These are phyloP conservation scores for Lacanobia wlatinum DNA, from an alignment of 2,888 invertebrate species.

Conservation along the genomic window DNA sequence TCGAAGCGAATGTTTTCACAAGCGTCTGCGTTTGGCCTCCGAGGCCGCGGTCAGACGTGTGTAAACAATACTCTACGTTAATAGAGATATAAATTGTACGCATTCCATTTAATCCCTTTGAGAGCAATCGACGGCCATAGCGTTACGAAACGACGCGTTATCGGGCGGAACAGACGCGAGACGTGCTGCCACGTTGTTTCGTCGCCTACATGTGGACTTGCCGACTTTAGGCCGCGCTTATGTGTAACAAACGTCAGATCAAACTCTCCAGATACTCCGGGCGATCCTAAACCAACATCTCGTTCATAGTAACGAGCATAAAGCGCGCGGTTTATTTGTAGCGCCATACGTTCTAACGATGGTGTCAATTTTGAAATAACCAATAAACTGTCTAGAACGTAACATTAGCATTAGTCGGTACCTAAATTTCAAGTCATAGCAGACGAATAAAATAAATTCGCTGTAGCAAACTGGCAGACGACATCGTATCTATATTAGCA, in stretches of 20 bases:
- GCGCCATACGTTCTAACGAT: constrained; percentile 57
- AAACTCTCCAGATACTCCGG: constrained; percentile 64
- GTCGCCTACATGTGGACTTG: constrained; percentile 68
- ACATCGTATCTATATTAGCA: constrained; percentile 83
- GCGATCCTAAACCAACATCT: constrained; percentile 78
- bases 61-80: constrained; percentile 89
- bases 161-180: constrained; percentile 78
- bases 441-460: constrained; percentile 84
- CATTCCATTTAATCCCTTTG: constrained; percentile 88
- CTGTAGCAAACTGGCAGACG: constrained; percentile 77
- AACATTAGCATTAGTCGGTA: constrained; percentile 78
- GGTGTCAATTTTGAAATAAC: constrained; percentile 73
- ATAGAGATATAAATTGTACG: constrained; percentile 90
- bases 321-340: constrained; percentile 58
- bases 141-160: constrained; percentile 81
- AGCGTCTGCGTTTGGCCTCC: constrained; percentile 83
- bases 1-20: constrained; percentile 87
- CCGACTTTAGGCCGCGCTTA: constrained; percentile 43
- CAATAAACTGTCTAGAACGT: constrained; percentile 78
- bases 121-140: constrained; percentile 81
- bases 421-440: constrained; percentile 73
- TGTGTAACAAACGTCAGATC: constrained; percentile 70
- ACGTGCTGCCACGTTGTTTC: constrained; percentile 67
- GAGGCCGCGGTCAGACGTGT: constrained; percentile 83
- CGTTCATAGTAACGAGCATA: constrained; percentile 54